Evolutionary conservation across 2,797 vertebrate species (phyloP), one percentile per base, ranked within the genome.

Genomic region (Synaphobranchus kaupii): DNA sequence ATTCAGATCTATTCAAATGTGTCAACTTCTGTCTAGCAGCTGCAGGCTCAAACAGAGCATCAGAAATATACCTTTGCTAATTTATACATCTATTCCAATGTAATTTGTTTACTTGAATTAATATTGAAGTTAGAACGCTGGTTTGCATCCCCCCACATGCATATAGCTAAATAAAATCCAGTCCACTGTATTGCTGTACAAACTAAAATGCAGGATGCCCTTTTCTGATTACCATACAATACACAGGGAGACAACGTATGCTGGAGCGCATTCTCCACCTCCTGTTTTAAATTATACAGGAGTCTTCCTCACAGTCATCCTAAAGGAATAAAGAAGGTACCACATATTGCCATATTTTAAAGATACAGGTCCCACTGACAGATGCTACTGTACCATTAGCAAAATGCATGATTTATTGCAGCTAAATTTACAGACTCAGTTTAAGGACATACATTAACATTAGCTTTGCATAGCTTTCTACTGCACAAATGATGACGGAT

Each of bases 181-280:
- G 58, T 25, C 0, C 22, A 7, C 60, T n/a, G 25, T n/a, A 34
- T 71, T 4, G 28, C 68, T 34, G 12, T 34, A 28, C 28, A 71
- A 34, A 71, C 10, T 71, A 34, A 34, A 71, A 28, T 31, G 68
- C n/a, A 34, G 28, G 2, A 28, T 34, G 10, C 68, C 63, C n/a
- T 28, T 68, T 68, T 17, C 25, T 68, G 63, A 25, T 68, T 68
- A n/a, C n/a, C 68, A 71, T 71, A 71, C 68, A 71, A 71, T 71
- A 71, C 68, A 31, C 68, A 81, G 78, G 68, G 31, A 86, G 85
- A 86, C 85, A 58, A 86, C 39, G 20, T 10, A 54, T 68, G 84
- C 50, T 84, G 85, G 85, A 88, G 39, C 85, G 85, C 68, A 85
- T 54, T 86, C 89, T 58, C 39, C 22, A 84, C 66, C 86, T 88